phyloP scores from a whole-genome alignment of 2,113 vertebrate genomes.

The Budorcas taxicolor region DNA sequence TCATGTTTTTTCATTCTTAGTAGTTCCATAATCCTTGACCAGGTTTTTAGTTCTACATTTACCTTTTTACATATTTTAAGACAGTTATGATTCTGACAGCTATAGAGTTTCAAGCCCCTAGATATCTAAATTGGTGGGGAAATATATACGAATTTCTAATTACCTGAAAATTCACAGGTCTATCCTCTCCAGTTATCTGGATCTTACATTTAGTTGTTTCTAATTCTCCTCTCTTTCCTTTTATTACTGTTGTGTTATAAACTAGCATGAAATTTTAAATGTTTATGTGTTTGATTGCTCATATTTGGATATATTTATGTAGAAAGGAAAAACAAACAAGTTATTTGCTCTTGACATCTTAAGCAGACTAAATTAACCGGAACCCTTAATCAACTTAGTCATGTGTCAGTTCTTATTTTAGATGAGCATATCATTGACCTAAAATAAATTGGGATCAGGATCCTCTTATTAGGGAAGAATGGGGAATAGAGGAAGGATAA shows the following conservation, averaged over 20 bases:
- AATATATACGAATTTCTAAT: neutral
- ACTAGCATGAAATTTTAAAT: neutral
- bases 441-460: neutral
- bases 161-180: neutral
- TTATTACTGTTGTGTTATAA: neutral
- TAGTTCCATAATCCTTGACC: neutral
- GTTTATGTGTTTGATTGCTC: neutral
- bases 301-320: neutral
- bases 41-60: neutral
- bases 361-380: neutral
- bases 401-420: neutral
- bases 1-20: neutral
- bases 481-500: neutral
- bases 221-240: neutral
- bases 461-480: neutral
- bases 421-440: neutral
- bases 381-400: neutral
- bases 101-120: neutral
- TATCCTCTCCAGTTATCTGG: neutral
- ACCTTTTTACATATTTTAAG: neutral
- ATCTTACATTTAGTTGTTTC: neutral
- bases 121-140: neutral
- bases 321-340: neutral
- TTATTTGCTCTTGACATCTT: neutral
- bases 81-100: neutral